Base-by-base conservation (phyloP, 2,797 vertebrate species). In the Crypturellus tataupa region DNA sequence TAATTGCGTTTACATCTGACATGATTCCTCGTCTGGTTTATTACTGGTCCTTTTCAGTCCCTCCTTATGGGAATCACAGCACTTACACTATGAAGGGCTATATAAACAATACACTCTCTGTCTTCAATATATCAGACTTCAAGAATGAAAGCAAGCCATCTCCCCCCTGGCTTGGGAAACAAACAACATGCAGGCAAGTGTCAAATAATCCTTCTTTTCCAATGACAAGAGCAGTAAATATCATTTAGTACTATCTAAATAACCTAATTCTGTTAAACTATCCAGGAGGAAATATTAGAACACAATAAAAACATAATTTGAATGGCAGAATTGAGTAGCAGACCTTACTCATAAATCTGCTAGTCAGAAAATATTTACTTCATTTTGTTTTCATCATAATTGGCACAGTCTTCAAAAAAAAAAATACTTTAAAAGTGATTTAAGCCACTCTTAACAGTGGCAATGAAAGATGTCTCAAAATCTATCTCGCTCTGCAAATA, bases 11-110 rank as follows among this genome's bases (percentile, higher is more conserved):
- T 89, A 99, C 99, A 2, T 99, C 99, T 6, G 99, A 99, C 96
- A 99, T 99, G 99, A 99, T 99, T 87, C 99, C 99, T 53, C 98
- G 99, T 7, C 93, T 99, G 95, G 99, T 99, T 72, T 99, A 99
- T 97, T 99, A 99, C 97, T 99, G 99, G 99, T 99, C 99, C 42
- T 99, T 99, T 97, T 99, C 99, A 0, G 95, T 99, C 53, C 98
- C 97, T 64, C 98, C 99, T 4, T 99, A 99, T 1, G 98, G 98
- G 33, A 82, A 96, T 29, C 91, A 98, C n/a, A 14, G 21, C 18
- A 67, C 62, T 29, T 46, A 98, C 95, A 99, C 98, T 65, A 99
- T 99, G 99, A 59, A 97, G 56, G 99, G 99, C 2, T 99, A 99
- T 96, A 99, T 99, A 98, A 98, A 99, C 97, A 99, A 96, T 68